Percentiles rank a stretch among this genome's conserved stretches.
Conservation (phyloP, 2,113 vertebrate genomes). For the Chaetodon auriga region DNA sequence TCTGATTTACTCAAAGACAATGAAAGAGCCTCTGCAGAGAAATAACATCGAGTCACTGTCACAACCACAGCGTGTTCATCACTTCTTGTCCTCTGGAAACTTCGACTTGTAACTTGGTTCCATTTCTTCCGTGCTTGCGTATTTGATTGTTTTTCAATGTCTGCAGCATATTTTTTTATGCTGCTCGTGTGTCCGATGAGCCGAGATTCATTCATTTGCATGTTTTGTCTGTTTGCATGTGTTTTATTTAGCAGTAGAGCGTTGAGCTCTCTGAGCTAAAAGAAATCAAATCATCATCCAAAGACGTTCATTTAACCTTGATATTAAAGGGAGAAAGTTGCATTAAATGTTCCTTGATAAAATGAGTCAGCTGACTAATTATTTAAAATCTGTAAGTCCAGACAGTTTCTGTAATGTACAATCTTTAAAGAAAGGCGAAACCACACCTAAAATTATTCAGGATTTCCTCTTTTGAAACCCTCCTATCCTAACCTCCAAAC, state of each 20-base stretch:
- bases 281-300: not conserved
- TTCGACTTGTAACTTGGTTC: no score
- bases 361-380: not conserved
- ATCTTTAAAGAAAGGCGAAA: slow-evolving; percentile 27
- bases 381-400: slow-evolving; percentile 10
- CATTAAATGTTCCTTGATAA: not conserved
- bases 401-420: slow-evolving; percentile 4
- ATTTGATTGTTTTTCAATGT: no score
- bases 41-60: no score
- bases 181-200: not conserved
- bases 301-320: not conserved
- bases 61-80: no score
- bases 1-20: no score
- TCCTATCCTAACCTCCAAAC: slow-evolving; percentile 70
- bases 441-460: slow-evolving; percentile 64
- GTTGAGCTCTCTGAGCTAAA: not conserved
- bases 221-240: not conserved
- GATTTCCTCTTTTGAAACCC: slow-evolving; percentile 55
- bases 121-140: no score
- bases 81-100: no score
- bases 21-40: no score
- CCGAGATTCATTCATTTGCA: not conserved
- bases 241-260: not conserved
- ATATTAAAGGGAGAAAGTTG: not conserved
- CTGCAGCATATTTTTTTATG: not conserved